Evolutionary conservation across 2,888 invertebrate genomes (phyloP).

Genomic region (Bugula neritina): DNA sequence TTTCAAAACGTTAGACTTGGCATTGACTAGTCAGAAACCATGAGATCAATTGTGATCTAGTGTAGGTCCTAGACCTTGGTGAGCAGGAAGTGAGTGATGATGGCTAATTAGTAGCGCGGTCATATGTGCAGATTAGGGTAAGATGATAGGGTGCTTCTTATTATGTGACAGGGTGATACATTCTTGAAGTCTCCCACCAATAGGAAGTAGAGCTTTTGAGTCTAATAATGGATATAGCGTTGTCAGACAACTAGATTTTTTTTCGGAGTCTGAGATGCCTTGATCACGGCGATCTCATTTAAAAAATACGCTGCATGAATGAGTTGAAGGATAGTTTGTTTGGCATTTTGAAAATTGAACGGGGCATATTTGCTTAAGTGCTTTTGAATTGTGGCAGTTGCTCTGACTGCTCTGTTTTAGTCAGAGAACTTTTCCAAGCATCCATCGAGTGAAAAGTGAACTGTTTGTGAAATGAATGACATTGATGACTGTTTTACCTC

Average conservation of each 20-base stretch:
- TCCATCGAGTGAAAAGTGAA: background rate
- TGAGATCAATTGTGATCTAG: no score
- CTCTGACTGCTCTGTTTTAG: constrained; percentile 10
- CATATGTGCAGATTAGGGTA: no score
- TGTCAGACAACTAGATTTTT: constrained; percentile 24
- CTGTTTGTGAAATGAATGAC: background rate
- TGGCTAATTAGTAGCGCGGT: no score
- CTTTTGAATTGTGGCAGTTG: constrained; percentile 1
- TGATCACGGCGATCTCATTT: constrained; percentile 4
- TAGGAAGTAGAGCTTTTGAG: no score
- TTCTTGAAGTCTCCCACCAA: no score
- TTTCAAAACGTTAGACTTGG: no score
- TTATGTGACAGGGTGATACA: no score
- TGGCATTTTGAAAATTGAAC: constrained; percentile 10
- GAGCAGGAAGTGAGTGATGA: no score
- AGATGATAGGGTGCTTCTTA: no score
- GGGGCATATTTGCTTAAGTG: background rate
- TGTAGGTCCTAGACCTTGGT: no score
- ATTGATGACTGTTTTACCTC: constrained; percentile 29
- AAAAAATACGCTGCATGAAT: constrained; percentile 25
- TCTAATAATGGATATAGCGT: constrained; percentile 32
- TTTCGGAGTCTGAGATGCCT: background rate
- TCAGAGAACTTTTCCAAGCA: background rate
- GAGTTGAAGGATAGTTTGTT: background rate
- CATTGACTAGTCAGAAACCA: no score